Percentiles rank a stretch among this genome's conserved stretches.
phyloP scores from a whole-genome alignment of 2,797 vertebrate genomes.

The Apodemus agrarius region DNA sequence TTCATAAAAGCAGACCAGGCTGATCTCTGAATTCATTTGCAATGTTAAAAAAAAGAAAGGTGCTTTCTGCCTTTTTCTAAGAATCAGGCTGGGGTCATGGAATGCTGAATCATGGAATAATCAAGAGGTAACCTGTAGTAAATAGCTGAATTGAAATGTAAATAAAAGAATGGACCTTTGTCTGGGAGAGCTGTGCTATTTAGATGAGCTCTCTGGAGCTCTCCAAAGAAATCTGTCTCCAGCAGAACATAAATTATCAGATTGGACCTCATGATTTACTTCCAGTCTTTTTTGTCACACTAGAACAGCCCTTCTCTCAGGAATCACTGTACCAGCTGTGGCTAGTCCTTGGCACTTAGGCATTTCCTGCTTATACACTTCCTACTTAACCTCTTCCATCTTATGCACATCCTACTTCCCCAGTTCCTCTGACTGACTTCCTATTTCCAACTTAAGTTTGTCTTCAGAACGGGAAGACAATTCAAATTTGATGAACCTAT shows the following conservation, averaged over 20 bases:
- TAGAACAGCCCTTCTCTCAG: not conserved
- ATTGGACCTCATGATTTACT: not conserved
- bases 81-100: not conserved
- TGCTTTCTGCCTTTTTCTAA: not conserved
- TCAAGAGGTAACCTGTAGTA: not conserved
- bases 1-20: not conserved
- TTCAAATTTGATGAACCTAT: not conserved
- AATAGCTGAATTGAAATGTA: not conserved
- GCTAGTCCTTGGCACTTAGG: not conserved
- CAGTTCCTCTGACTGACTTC: not conserved
- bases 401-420: not conserved
- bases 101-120: not conserved
- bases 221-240: not conserved
- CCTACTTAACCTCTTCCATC: too few relatives aligned
- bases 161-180: not conserved
- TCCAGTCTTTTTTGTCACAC: not conserved
- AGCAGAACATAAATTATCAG: not conserved
- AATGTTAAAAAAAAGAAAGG: not conserved
- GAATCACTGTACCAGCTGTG: not conserved
- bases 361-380: not conserved
- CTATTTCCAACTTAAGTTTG: not conserved
- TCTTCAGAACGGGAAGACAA: not conserved
- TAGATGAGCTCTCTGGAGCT: not conserved
- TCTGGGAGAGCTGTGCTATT: not conserved
- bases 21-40: not conserved